Evolutionary conservation across 37 sponge, comb jelly and placozoan species (phyloP).

Genomic region (Geodia barretti): DNA sequence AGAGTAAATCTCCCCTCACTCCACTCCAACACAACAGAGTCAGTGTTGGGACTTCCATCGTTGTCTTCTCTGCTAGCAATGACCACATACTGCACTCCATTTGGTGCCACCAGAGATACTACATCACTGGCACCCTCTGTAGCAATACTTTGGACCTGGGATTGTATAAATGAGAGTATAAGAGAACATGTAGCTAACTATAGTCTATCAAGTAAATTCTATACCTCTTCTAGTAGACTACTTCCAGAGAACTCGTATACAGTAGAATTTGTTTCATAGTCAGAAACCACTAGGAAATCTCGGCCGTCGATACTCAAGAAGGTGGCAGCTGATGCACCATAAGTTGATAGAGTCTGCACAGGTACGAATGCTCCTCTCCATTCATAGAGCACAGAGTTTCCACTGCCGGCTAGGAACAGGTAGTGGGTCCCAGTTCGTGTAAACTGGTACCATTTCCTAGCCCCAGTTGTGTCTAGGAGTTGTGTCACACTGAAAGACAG

Average conservation of each 20-base stretch:
- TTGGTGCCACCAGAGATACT: conserved; percentile 19
- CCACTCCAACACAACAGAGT: conserved; percentile 52
- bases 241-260: conserved; percentile 30
- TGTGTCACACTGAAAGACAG: conserved; percentile 9
- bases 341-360: conserved; percentile 25
- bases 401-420: conserved; percentile 20
- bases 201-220: not conserved
- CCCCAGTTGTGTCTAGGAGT: conserved; percentile 13
- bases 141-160: conserved; percentile 48
- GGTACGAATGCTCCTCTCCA: conserved; percentile 61
- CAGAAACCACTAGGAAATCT: conserved; percentile 45
- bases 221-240: conserved; percentile 38
- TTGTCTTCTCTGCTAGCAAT: conserved; percentile 61
- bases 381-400: conserved; percentile 11
- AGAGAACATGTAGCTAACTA: too few species aligned
- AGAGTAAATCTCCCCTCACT: conserved; percentile 27
- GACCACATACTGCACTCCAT: conserved; percentile 24
- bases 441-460: conserved; percentile 34
- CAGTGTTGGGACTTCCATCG: conserved; percentile 18
- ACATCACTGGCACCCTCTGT: conserved; percentile 65
- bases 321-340: conserved; percentile 27
- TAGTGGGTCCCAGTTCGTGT: conserved; percentile 1
- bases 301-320: conserved; percentile 8
- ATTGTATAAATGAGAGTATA: not conserved
- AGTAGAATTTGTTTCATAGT: conserved; percentile 15